Evolutionary conservation across 2,888 invertebrate genomes (phyloP).

Genomic region (Lithophane ornitopus): DNA sequence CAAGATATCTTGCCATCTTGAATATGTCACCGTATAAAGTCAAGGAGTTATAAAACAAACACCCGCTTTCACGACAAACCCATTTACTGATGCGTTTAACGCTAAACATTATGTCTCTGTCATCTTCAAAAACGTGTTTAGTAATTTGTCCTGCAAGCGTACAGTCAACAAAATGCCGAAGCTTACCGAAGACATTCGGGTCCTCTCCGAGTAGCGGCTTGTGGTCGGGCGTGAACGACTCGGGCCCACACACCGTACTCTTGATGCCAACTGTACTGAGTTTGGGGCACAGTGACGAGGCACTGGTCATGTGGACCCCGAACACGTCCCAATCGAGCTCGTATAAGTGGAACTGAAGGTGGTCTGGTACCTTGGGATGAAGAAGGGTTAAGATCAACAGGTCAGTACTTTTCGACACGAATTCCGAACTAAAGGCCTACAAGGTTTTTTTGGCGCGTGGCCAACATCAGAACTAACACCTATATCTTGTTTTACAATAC

Average conservation of each 20-base stretch:
- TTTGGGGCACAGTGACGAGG: slow-evolving; percentile 93
- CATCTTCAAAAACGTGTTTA: background rate
- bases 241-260: slow-evolving; percentile 97
- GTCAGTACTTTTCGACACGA: background rate
- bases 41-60: too few relatives aligned
- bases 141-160: background rate
- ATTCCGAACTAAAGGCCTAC: background rate
- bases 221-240: slow-evolving; percentile 98
- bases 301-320: slow-evolving; percentile 93
- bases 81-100: too few relatives aligned
- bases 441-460: background rate
- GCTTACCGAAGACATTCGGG: slow-evolving; percentile 90
- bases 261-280: slow-evolving; percentile 94
- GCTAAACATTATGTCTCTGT: background rate
- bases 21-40: too few relatives aligned
- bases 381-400: background rate
- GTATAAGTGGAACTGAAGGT: slow-evolving; percentile 96
- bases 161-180: background rate
- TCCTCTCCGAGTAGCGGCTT: slow-evolving; percentile 96
- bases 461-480: background rate
- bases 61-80: too few relatives aligned
- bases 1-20: too few relatives aligned
- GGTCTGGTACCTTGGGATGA: slow-evolving; percentile 91
- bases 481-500: background rate
- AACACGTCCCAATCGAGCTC: slow-evolving; percentile 97